These are phyloP conservation scores for Drosophila jambulina DNA, from an alignment of 1,140 invertebrate genomes.

Conservation along the genomic window DNA sequence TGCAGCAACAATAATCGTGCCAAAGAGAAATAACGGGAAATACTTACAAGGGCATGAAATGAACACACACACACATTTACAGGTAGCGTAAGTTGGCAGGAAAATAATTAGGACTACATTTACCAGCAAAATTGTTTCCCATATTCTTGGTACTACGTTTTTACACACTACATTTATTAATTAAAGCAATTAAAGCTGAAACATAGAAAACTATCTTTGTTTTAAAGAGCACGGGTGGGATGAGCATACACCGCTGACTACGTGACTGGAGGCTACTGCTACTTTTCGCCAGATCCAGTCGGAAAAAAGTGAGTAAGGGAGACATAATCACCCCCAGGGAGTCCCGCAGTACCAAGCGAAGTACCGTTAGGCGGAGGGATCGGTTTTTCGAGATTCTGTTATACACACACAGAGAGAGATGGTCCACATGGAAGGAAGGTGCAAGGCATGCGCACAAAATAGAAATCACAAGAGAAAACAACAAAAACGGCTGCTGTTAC, in stretches of 20 bases:
- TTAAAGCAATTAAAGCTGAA: neutral
- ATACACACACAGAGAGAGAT: conserved; percentile 50
- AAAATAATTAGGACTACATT: conserved; percentile 8
- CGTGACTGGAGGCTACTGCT: conserved; percentile 25
- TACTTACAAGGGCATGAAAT: conserved; percentile 21
- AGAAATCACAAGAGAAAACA: conserved; percentile 21
- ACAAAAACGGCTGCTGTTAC: conserved; percentile 26
- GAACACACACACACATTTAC: conserved; percentile 15
- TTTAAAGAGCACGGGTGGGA: neutral
- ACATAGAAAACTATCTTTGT: neutral
- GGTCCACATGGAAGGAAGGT: conserved; percentile 57
- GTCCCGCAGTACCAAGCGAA: conserved; percentile 11
- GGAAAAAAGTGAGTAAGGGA: conserved; percentile 20
- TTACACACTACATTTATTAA: neutral
- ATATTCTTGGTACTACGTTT: neutral
- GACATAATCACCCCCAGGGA: conserved; percentile 45
- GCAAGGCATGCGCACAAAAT: conserved; percentile 69
- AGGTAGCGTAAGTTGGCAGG: conserved; percentile 15
- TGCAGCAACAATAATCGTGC: conserved; percentile 74
- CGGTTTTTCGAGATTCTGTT: conserved; percentile 67
- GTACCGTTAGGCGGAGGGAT: conserved; percentile 76
- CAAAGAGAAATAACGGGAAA: conserved; percentile 72
- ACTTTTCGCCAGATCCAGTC: conserved; percentile 36
- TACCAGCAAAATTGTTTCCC: neutral
- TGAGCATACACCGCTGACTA: conserved; percentile 2